phyloP scores from a whole-genome alignment of 2,888 invertebrate genomes.

The Flabesymbios commensalis region DNA sequence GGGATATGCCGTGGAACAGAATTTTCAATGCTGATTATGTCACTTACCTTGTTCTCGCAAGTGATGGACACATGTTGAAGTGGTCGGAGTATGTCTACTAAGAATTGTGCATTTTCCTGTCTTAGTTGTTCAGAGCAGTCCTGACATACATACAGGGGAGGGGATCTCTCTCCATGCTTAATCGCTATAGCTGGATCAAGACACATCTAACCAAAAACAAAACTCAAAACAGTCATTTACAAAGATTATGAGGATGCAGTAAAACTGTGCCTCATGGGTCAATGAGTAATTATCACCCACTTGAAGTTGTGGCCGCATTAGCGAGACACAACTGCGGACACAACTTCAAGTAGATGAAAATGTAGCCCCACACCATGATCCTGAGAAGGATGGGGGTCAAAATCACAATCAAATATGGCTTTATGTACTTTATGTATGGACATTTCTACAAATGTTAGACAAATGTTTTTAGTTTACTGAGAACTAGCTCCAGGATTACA shows the following conservation, averaged over 20 bases:
- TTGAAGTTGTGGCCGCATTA: too few species aligned
- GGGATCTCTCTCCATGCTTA: conserved; percentile 69
- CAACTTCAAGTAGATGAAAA: too few species aligned
- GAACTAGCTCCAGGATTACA: too few species aligned
- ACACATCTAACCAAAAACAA: conserved; percentile 74
- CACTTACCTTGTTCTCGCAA: conserved; percentile 82
- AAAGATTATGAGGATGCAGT: neutral
- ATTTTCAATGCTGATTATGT: too few species aligned
- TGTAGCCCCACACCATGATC: too few species aligned
- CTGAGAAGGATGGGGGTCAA: too few species aligned
- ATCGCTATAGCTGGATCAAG: conserved; percentile 56
- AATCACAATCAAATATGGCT: too few species aligned
- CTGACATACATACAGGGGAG: conserved; percentile 92
- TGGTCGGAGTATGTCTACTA: conserved; percentile 70
- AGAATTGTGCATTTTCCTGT: conserved; percentile 67
- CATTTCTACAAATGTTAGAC: too few species aligned
- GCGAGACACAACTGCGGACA: neutral
- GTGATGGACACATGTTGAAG: conserved; percentile 93
- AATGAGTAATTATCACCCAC: too few species aligned
- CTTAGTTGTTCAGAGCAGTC: conserved; percentile 76
- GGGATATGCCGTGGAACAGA: too few species aligned
- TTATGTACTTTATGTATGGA: too few species aligned
- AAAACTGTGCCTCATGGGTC: neutral
- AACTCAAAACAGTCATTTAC: neutral
- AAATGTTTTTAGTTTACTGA: too few species aligned